Evolutionary conservation across 2,113 vertebrate genomes (phyloP).

Genomic region (Seriola rivoliana): DNA sequence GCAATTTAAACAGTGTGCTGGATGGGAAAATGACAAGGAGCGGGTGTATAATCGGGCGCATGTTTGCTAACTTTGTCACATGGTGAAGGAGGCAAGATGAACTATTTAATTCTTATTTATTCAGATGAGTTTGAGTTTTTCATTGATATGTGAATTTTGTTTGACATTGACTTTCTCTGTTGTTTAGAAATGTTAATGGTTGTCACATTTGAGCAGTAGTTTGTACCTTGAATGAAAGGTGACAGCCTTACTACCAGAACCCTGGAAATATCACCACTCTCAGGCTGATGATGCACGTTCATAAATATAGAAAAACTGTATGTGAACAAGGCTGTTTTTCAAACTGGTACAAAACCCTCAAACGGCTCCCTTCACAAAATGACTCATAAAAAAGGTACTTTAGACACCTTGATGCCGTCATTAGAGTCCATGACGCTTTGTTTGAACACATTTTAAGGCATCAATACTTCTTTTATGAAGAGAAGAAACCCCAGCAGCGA

Average conservation of each 20-base stretch:
- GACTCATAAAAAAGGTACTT: conserved; percentile 5
- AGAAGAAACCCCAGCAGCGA: conserved; percentile 15
- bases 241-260: not conserved
- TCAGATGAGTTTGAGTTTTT: no score
- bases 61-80: no score
- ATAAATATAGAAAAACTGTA: not conserved
- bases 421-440: not conserved
- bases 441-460: conserved; percentile 7
- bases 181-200: no score
- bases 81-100: no score
- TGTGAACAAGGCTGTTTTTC: conserved; percentile 1
- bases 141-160: no score
- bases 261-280: not conserved
- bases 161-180: no score
- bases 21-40: no score
- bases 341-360: not conserved
- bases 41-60: no score
- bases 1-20: no score
- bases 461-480: conserved; percentile 43
- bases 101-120: no score
- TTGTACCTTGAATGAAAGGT: not conserved
- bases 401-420: conserved; percentile 5
- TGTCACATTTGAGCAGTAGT: not conserved
- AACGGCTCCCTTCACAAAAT: conserved; percentile 21
- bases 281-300: not conserved